Evolutionary conservation across 2,888 invertebrate species (phyloP).

Genomic region (Polydrusus pterygomalis): DNA sequence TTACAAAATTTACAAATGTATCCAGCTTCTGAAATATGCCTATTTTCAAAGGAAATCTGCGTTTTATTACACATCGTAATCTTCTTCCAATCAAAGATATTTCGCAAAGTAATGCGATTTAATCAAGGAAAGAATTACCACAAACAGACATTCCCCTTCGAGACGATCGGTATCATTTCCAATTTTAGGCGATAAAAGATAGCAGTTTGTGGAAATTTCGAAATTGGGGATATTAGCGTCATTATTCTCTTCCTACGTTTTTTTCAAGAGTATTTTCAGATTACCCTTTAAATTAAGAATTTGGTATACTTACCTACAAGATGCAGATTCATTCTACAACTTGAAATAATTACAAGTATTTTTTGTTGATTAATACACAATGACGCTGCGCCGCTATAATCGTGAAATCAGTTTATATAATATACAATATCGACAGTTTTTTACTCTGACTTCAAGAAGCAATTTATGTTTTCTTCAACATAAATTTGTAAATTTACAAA

Average conservation of each 20-base stretch:
- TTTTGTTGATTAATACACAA: no score
- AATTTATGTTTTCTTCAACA: no score
- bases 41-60: conserved; percentile 8
- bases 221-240: conserved; percentile 47
- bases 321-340: no score
- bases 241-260: conserved; percentile 33
- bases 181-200: conserved; percentile 26
- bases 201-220: conserved; percentile 35
- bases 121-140: conserved; percentile 21
- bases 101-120: conserved; percentile 34
- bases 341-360: no score
- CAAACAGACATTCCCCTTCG: conserved; percentile 18
- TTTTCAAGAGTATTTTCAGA: background rate
- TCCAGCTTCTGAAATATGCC: background rate
- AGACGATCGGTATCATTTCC: conserved; percentile 43
- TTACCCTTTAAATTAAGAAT: background rate
- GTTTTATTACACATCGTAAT: conserved; percentile 32
- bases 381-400: no score
- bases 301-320: no score
- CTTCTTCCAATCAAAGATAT: conserved; percentile 22
- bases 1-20: no score
- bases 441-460: no score
- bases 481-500: no score
- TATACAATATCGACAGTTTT: no score
- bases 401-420: no score